Evolutionary conservation across 2,113 vertebrate species (phyloP), one percentile per base, ranked within the genome.

Genomic region (Dipodomys ordii): DNA sequence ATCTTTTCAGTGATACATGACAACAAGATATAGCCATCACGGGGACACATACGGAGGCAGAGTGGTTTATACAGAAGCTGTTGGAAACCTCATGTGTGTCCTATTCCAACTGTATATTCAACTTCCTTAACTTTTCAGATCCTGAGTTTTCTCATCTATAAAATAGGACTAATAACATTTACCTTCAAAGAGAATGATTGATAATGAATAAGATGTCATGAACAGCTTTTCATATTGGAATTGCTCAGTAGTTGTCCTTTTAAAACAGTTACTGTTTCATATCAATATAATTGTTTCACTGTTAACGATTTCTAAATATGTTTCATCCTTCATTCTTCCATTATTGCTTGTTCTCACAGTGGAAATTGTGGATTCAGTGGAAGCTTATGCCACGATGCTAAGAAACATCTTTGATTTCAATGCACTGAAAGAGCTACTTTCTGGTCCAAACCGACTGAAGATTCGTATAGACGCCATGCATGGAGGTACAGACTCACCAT

Each of bases 401-500:
- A 98, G 99, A 97, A 98, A 97, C 73, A 99, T 99, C 98, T 99
- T 99, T 94, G 99, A 99, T 95, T 99, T 99, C 97, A 98, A 9
- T 30, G 99, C 99, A 0, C 94, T 99, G 88, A 99, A 99, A 96
- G 98, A 99, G 65, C 98, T 99, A 76, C 99, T 99, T 2, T 99
- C 99, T 0, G 99, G 99, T 94, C 96, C 99, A 20, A 98, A 98
- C 94, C 98, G 98, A 94, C 99, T 99, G 3, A 99, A 99, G 76
- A 98, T 99, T 30, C 99, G 99, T 4, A 98, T 99, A 30, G 99
- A 99, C 49, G 99, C 99, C 69, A 99, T 99, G 99, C 99, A 99
- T 0, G 99, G 99, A 99, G 99, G 99, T 99, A 97, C 0, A 88
- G 62, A n/a, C 39, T 39, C 3, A 0, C 44, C 53, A 18, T 13